Conservation (phyloP, 2,797 vertebrate genomes). For the Oryzias dopingdopingensis region DNA sequence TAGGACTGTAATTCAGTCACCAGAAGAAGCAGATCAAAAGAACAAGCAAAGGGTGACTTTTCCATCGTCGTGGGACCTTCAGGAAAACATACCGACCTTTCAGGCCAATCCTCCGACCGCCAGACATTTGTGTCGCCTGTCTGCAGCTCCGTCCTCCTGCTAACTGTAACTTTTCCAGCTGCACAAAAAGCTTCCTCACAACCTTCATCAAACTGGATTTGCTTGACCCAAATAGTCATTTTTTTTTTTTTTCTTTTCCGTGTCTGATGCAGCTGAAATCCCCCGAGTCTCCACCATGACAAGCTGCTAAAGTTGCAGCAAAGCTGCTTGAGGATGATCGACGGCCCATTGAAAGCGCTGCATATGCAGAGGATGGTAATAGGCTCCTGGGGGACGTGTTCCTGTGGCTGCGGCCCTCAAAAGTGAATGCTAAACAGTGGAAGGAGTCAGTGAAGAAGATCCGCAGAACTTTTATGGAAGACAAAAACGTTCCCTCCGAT, state of each 20-base stretch:
- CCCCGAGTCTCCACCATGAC: constrained; percentile 51
- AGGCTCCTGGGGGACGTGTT: constrained; percentile 70
- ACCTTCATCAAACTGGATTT: constrained; percentile 28
- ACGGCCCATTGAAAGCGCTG: constrained; percentile 66
- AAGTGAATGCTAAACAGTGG: constrained; percentile 48
- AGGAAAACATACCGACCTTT: too few species aligned
- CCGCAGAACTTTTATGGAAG: constrained; percentile 1
- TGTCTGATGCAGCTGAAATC: constrained; percentile 61
- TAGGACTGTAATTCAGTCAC: too few species aligned
- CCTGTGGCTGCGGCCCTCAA: constrained; percentile 35
- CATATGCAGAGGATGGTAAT: constrained; percentile 72
- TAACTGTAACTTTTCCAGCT: constrained; percentile 5
- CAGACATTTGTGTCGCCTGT: background rate
- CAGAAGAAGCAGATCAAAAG: too few species aligned
- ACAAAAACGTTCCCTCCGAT: too few species aligned
- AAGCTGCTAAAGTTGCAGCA: constrained; percentile 61
- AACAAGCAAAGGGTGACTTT: too few species aligned
- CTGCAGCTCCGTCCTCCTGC: background rate
- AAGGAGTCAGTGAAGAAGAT: constrained; percentile 41
- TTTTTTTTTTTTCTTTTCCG: constrained; percentile 35
- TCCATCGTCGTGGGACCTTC: too few species aligned
- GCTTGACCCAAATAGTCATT: constrained; percentile 51
- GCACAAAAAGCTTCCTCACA: constrained; percentile 18
- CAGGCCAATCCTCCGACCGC: too few species aligned
- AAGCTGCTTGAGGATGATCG: constrained; percentile 66